These are phyloP conservation scores for Cercopithecus mona DNA, from an alignment of 2,113 vertebrate species.

Conservation along the genomic window DNA sequence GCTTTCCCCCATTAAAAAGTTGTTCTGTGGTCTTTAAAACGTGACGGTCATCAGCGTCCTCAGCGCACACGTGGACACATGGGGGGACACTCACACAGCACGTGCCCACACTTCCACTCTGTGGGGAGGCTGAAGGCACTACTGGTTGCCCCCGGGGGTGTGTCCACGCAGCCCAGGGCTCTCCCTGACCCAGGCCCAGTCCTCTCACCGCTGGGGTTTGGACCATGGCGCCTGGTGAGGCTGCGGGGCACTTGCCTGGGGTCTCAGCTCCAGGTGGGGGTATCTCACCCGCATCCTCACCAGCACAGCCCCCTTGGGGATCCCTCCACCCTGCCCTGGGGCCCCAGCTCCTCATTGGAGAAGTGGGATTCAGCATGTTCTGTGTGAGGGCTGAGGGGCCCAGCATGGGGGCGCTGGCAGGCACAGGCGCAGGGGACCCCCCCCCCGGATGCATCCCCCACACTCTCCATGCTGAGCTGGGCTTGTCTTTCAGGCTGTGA, in stretches of 20 bases:
- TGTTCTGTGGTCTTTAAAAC: neutral
- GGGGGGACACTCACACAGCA: neutral
- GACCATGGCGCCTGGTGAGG: no score
- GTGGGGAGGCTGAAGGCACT: neutral
- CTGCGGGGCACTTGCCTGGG: neutral
- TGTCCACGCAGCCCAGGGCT: no score
- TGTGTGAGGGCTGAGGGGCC: neutral
- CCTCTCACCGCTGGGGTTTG: no score
- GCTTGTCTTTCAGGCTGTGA: neutral
- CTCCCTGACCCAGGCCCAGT: no score
- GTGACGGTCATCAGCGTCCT: neutral
- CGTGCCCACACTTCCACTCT: neutral
- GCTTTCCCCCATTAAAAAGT: neutral
- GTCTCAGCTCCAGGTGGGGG: neutral
- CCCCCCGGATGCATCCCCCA: neutral
- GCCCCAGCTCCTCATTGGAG: neutral
- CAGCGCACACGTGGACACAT: neutral
- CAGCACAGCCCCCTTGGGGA: no score
- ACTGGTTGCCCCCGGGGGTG: no score
- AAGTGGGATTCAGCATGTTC: neutral
- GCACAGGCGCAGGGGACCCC: neutral
- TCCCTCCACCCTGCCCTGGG: neutral
- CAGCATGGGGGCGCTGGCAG: neutral
- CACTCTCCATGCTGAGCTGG: neutral
- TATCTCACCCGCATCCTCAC: neutral